Evolutionary conservation across 2,797 vertebrate genomes (phyloP), one percentile per base, ranked within the genome.

Genomic region (Scleropages formosus): DNA sequence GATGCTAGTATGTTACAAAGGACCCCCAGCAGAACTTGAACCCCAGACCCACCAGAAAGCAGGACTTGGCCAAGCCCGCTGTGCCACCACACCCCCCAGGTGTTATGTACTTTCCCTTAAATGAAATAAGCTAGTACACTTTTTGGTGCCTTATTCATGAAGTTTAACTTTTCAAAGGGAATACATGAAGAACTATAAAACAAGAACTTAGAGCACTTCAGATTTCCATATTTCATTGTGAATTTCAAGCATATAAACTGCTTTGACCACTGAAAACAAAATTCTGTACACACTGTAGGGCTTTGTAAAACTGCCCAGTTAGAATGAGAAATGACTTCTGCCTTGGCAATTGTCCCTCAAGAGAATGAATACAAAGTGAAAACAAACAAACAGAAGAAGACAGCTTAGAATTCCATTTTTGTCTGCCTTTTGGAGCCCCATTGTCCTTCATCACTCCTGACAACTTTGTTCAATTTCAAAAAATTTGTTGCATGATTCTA

Each of bases 241-340:
- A 77, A 88, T 80, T 78, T 80, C 53, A 78, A 78, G 70, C 60
- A 65, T 24, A 18, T 62, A 12, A 81, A 78, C 83, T 84, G 85
- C 86, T 89, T 84, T 86, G 85, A 87, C 85, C 86, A 82, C 82
- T 56, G 12, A 53, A 83, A 83, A 80, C 82, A 86, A 79, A 78
- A 78, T 75, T 78, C 78, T 84, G 83, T 87, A 85, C 87, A 85
- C 79, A 70, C 79, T 84, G 79, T 80, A 80, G 83, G 86, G 82
- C 85, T 85, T 87, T 86, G 82, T 90, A 89, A 92, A 90, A 86
- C 83, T 81, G 81, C 80, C 86, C 88, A 91, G 90, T 91, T 91
- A 91, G 86, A 87, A 88, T 89, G 91, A 91, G 75, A 81, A 87
- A 92, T 89, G 86, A 84, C 81, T 89, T 68, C 75, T 11, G 77